Evolutionary conservation across 2,797 vertebrate species (phyloP).

Genomic region (Mus caroli): DNA sequence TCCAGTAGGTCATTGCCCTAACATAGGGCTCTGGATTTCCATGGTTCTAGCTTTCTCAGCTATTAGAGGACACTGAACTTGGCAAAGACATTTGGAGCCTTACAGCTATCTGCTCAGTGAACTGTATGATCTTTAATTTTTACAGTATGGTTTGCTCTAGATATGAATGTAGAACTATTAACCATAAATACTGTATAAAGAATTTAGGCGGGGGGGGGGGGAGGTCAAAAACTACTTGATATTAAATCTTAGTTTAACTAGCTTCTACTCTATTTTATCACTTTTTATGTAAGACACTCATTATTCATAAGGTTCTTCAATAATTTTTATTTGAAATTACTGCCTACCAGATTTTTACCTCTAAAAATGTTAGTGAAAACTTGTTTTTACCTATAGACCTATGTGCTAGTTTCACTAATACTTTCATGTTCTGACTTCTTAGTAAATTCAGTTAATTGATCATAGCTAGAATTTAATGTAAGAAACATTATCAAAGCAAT

Average conservation of each 20-base stretch:
- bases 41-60: neutral
- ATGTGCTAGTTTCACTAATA: neutral
- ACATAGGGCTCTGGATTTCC: neutral
- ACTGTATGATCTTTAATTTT: constrained; percentile 22
- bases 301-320: neutral
- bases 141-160: neutral
- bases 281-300: constrained; percentile 11
- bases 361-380: neutral
- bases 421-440: neutral
- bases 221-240: neutral
- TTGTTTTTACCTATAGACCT: neutral
- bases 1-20: neutral
- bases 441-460: neutral
- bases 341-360: neutral
- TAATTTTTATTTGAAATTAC: constrained; percentile 16
- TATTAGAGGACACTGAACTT: neutral
- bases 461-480: neutral
- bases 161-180: neutral
- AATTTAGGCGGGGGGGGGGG: neutral
- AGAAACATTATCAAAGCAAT: neutral
- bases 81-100: neutral
- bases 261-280: neutral
- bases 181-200: neutral
- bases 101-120: neutral
- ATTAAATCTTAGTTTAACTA: neutral